Evolutionary conservation across 1,140 invertebrate species (phyloP).

Genomic region (Procambarus clarkii): DNA sequence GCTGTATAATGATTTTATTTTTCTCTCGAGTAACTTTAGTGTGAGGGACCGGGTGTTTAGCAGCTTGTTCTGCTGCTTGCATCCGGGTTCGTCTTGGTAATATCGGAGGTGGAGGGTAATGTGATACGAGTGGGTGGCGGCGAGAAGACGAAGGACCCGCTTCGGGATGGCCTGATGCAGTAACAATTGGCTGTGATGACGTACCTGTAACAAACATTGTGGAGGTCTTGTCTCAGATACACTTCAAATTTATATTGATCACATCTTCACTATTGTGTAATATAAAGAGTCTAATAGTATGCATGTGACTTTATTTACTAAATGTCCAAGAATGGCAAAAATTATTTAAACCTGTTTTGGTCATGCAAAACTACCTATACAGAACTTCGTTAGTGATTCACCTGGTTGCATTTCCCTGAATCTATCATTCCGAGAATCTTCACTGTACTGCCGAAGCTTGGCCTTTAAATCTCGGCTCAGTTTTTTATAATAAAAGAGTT

Average conservation of each 20-base stretch:
- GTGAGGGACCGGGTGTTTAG: slow-evolving; percentile 45
- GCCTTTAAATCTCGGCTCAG: slow-evolving; percentile 67
- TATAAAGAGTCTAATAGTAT: no score
- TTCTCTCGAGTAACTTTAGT: slow-evolving; percentile 64
- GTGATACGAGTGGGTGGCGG: slow-evolving; percentile 70
- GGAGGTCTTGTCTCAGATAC: not conserved
- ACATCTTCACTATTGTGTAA: no score
- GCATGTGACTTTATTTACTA: no score
- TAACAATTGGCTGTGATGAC: slow-evolving; percentile 31
- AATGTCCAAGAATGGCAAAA: no score
- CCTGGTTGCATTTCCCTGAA: slow-evolving; percentile 31
- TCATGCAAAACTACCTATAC: no score
- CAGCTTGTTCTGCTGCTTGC: slow-evolving; percentile 40
- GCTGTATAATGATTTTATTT: slow-evolving; percentile 66
- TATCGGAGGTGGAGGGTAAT: slow-evolving; percentile 68
- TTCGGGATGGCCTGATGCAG: not conserved
- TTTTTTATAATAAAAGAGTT: slow-evolving; percentile 77
- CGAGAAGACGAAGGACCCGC: slow-evolving; percentile 62
- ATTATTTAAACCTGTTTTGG: no score
- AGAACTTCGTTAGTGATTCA: slow-evolving; percentile 56
- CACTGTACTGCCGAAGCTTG: slow-evolving; percentile 41
- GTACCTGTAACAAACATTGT: not conserved
- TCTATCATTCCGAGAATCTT: slow-evolving; percentile 22
- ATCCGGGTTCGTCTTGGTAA: slow-evolving; percentile 72
- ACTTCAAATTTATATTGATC: not conserved